Evolutionary conservation across 92 coral and sea anemone genomes (phyloP).

Genomic region (Metridium senile): DNA sequence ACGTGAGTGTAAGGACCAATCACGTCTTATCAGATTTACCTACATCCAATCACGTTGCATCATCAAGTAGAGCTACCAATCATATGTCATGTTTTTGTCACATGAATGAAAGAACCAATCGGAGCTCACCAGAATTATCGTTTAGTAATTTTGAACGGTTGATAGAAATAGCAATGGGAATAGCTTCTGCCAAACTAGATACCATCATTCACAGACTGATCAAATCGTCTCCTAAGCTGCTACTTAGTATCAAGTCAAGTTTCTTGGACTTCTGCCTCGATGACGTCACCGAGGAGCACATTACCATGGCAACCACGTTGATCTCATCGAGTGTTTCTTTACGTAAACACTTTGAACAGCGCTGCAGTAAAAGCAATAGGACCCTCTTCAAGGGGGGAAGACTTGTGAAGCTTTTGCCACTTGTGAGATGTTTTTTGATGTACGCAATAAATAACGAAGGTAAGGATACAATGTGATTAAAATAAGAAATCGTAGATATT

Average conservation of each 20-base stretch:
- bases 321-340: constrained; percentile 41
- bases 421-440: constrained; percentile 2
- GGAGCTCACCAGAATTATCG: background rate
- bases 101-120: constrained; percentile 6
- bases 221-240: constrained; percentile 36
- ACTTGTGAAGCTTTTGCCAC: constrained; percentile 27
- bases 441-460: background rate
- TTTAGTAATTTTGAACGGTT: constrained; percentile 30
- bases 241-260: constrained; percentile 33
- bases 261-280: constrained; percentile 65
- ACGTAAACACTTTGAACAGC: constrained; percentile 66
- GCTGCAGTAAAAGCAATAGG: constrained; percentile 30
- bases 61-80: background rate
- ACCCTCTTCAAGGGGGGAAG: constrained; percentile 14
- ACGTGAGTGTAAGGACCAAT: background rate
- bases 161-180: constrained; percentile 28
- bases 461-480: too few relatives aligned
- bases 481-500: too few relatives aligned
- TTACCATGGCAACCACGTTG: constrained; percentile 68
- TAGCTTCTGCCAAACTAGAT: constrained; percentile 59
- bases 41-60: background rate
- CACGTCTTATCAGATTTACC: background rate
- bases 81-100: background rate
- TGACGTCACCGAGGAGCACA: constrained; percentile 52
- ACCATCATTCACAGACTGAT: constrained; percentile 43